Conservation (phyloP, 2,888 invertebrate species). For the Eupithecia inturbata region DNA sequence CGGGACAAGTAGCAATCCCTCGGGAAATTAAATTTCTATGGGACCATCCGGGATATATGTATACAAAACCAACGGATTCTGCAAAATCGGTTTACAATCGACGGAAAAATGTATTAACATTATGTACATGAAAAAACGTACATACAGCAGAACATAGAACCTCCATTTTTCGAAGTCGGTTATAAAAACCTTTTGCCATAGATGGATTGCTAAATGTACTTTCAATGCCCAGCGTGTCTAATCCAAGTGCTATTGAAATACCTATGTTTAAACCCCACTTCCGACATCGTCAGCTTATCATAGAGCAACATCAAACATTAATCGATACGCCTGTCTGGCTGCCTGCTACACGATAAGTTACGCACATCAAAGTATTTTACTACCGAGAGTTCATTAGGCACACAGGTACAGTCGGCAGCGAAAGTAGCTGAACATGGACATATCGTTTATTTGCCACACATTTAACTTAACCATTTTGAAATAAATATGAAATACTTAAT, state of each 20-base stretch:
- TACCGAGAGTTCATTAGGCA: not conserved
- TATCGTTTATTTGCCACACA: too few relatives aligned
- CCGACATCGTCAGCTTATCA: constrained; percentile 8
- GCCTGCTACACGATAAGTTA: constrained; percentile 13
- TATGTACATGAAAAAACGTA: not conserved
- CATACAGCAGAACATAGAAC: not conserved
- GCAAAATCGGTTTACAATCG: not conserved
- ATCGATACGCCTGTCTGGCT: constrained; percentile 28
- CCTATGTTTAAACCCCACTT: not conserved
- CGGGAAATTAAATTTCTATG: not conserved
- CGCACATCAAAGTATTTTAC: constrained; percentile 16
- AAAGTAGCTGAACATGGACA: not conserved
- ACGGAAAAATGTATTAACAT: not conserved
- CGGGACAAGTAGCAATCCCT: too few relatives aligned
- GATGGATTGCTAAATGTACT: not conserved
- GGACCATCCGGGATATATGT: not conserved
- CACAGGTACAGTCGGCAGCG: not conserved
- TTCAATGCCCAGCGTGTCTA: not conserved
- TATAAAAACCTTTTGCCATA: not conserved
- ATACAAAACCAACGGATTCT: not conserved
- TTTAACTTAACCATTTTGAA: too few relatives aligned
- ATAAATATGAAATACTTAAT: too few relatives aligned
- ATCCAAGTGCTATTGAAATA: not conserved
- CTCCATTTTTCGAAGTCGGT: not conserved
- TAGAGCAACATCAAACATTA: constrained; percentile 25